Base-by-base conservation (phyloP, 2,113 vertebrate species). In the Xiphophorus maculatus region DNA sequence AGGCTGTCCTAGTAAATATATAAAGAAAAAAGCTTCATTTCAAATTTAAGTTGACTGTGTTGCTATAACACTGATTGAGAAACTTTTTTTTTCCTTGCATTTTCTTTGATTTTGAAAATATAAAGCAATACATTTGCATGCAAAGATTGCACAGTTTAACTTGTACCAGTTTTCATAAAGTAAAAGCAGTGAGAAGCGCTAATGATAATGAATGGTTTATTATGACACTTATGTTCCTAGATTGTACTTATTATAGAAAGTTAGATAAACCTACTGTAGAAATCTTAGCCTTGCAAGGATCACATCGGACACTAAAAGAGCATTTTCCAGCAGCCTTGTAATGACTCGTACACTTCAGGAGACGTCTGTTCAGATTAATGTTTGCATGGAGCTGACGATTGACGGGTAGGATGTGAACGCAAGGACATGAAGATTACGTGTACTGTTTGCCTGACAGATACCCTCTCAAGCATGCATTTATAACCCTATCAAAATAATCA, bases 401-500 rank as follows among this genome's bases (percentile, higher is more conserved):
- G 54, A 44, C 37, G 60, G 66, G 64, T 42, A 61, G 14, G 27
- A 72, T 44, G 69, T 63, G 44, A 80, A 86, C 69, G 78, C 84
- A 88, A 87, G 76, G 82, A 71, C 76, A 33, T 29, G 37, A 63
- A 70, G 77, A 78, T 81, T 82, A 69, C 62, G 33, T 78, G 60
- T 80, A 48, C 66, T 64, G 63, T 84, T 74, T 76, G 76, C 65
- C 63, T 84, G 82, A 87, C 85, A 73, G 73, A 79, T 82, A 67
- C 58, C 73, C 29, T 79, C 9, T 6, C 48, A 44, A 44, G 63
- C n/a, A 40, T 63, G 66, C 74, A 76, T 89, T 86, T 83, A 81
- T 76, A 82, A 81, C 69, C 48, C 58, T 69, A 81, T 90, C 69
- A 76, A 66, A 84, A 72, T 76, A 77, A 80, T 89, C 85, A 65